Percentiles rank a stretch among this genome's conserved stretches.
These are phyloP conservation scores for Apodemia mormo DNA, from an alignment of 2,888 invertebrate species.

Conservation along the genomic window DNA sequence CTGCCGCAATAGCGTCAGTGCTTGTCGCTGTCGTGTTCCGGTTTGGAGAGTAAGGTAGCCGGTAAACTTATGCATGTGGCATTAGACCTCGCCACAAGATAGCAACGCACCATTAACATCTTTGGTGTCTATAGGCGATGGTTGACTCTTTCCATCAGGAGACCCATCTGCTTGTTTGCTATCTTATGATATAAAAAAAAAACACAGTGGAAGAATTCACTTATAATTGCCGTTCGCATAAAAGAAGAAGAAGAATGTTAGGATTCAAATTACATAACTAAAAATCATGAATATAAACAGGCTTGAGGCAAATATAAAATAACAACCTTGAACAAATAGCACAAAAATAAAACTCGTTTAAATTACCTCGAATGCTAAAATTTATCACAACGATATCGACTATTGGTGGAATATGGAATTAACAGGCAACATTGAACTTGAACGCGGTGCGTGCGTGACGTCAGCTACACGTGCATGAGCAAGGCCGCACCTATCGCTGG, in stretches of 20 bases:
- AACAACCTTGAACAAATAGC: background rate
- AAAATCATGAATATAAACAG: background rate
- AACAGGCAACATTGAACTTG: conserved; percentile 74
- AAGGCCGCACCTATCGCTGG: conserved; percentile 60
- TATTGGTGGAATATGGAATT: conserved; percentile 7
- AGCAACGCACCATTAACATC: too few species aligned
- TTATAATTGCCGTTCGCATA: background rate
- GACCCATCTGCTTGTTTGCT: too few species aligned
- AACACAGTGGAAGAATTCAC: background rate
- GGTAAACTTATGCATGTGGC: too few species aligned
- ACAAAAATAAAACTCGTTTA: background rate
- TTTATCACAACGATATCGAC: conserved; percentile 2
- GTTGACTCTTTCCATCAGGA: too few species aligned
- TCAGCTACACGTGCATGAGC: conserved; percentile 55
- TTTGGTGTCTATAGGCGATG: too few species aligned
- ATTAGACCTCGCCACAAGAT: too few species aligned
- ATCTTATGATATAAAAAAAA: too few species aligned
- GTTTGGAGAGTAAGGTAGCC: too few species aligned
- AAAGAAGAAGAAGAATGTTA: background rate
- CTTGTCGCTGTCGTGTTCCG: too few species aligned
- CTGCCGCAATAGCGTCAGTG: too few species aligned
- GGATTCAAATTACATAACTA: background rate
- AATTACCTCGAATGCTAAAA: conserved; percentile 1
- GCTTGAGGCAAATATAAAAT: background rate
- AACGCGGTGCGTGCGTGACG: conserved; percentile 70